phyloP scores from a whole-genome alignment of 2,113 vertebrate genomes.

The Rhynchomys soricoides region DNA sequence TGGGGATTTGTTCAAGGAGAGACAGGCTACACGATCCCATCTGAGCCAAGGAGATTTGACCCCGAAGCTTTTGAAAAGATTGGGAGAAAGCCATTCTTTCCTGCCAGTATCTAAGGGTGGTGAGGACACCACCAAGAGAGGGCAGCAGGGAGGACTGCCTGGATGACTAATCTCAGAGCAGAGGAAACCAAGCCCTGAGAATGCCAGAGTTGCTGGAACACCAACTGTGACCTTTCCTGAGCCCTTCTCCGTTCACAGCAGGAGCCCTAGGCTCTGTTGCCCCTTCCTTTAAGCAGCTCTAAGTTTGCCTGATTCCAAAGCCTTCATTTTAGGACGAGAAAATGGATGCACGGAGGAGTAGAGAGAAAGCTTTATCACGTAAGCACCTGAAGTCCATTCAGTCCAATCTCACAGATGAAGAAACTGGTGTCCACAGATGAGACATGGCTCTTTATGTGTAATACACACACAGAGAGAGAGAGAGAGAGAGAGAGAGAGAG shows the following conservation, averaged over 20 bases:
- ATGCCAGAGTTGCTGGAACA: accelerated
- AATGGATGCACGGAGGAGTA: not conserved
- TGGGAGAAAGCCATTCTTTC: not conserved
- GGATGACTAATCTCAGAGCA: not conserved
- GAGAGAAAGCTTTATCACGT: conserved; percentile 20
- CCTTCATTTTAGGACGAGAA: conserved; percentile 14
- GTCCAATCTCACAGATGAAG: conserved; percentile 16
- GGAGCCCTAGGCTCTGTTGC: not conserved
- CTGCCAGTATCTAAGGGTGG: accelerated
- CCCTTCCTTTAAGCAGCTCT: not conserved
- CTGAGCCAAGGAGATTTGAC: not conserved
- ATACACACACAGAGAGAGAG: not conserved
- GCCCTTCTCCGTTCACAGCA: not conserved
- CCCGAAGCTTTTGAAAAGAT: not conserved
- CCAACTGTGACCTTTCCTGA: not conserved
- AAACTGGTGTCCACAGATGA: not conserved
- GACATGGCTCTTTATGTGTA: not conserved
- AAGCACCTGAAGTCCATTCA: not conserved
- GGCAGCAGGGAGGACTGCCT: not conserved
- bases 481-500: not conserved
- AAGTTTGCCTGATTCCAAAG: not conserved
- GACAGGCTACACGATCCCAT: not conserved
- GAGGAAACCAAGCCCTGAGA: not conserved
- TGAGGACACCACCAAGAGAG: not conserved
- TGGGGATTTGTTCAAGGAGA: not conserved